Conservation (phyloP, 2,888 invertebrate species). For the Vannuccia rotundouncinata region DNA sequence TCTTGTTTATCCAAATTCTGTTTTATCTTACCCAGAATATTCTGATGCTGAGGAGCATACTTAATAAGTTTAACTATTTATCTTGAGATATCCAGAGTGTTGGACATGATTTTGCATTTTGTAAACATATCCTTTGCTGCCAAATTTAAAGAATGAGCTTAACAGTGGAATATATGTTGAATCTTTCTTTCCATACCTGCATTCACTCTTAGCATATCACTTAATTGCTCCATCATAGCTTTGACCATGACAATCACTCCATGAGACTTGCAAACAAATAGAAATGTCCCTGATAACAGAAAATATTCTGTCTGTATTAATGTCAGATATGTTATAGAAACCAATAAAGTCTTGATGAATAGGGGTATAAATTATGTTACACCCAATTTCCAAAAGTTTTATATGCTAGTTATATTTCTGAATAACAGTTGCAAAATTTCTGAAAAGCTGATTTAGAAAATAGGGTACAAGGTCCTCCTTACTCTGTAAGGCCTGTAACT, state of each 20-base stretch:
- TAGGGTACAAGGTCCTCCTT: no score
- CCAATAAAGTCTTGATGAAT: conserved; percentile 29
- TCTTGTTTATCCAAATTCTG: not conserved
- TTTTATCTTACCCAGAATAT: not conserved
- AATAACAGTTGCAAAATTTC: not conserved
- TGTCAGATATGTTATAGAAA: conserved; percentile 17
- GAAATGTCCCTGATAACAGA: conserved; percentile 28
- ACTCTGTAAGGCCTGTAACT: no score
- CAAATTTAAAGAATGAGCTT: conserved; percentile 13
- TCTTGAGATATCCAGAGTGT: conserved; percentile 8
- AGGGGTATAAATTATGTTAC: not conserved
- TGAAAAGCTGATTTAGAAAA: not conserved
- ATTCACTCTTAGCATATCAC: no score
- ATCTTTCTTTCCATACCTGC: no score
- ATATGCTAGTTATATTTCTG: not conserved
- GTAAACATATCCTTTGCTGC: conserved; percentile 6
- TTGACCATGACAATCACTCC: no score
- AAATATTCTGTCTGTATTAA: conserved; percentile 12
- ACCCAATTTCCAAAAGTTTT: not conserved
- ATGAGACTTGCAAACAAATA: conserved; percentile 16
- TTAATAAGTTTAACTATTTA: conserved; percentile 10
- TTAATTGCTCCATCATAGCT: no score
- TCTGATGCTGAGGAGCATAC: not conserved
- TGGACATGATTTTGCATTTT: conserved; percentile 3
- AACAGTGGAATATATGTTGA: not conserved